Conservation (phyloP, 2,797 vertebrate species). For the Propithecus perrieri region DNA sequence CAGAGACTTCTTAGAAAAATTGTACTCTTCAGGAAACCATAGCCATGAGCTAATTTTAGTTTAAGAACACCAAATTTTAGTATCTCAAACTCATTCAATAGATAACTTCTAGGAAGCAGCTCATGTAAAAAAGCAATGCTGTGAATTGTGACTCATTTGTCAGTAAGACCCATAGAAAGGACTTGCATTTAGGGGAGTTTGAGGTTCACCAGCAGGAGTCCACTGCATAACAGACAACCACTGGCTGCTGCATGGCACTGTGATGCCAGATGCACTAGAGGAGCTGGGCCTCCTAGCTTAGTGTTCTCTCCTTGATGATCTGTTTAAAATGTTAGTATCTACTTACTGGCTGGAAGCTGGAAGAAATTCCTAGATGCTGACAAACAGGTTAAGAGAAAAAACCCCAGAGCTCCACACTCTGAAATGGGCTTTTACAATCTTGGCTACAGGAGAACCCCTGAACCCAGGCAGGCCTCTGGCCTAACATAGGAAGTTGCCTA, state of each 20-base stretch:
- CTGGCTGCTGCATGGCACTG: background rate
- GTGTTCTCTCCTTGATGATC: background rate
- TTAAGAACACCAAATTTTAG: background rate
- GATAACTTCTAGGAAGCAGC: background rate
- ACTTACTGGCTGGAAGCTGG: background rate
- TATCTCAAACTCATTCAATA: background rate
- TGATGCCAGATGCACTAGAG: background rate
- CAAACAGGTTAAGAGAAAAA: background rate
- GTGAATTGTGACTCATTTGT: background rate
- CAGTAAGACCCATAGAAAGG: background rate
- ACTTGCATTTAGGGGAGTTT: background rate
- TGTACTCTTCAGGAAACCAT: background rate
- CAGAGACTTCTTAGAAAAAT: conserved; percentile 5
- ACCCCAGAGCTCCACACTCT: background rate
- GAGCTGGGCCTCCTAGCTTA: background rate
- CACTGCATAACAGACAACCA: background rate
- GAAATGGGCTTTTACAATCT: background rate
- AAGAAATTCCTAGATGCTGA: background rate
- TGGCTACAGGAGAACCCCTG: background rate
- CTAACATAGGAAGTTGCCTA: background rate
- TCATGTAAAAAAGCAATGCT: background rate
- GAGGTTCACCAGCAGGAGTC: background rate
- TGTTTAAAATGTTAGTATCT: background rate
- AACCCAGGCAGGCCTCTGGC: background rate
- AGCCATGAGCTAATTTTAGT: background rate